phyloP scores from a whole-genome alignment of 2,113 vertebrate genomes.

The Lasiurus cinereus region DNA sequence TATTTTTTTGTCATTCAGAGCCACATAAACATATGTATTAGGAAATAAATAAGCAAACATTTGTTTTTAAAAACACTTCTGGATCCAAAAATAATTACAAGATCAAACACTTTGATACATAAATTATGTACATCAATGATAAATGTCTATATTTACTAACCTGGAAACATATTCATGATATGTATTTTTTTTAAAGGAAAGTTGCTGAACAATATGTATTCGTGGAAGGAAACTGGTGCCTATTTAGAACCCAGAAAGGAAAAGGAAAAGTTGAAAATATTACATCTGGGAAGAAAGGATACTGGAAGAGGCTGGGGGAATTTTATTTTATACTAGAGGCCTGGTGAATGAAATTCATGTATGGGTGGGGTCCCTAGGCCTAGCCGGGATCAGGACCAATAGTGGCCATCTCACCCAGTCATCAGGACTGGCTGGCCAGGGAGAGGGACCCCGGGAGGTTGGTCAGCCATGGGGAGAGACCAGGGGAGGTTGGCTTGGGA shows the following conservation, averaged over 20 bases:
- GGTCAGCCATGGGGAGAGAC: too few relatives aligned
- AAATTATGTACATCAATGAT: conserved; percentile 27
- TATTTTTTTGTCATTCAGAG: conserved; percentile 1
- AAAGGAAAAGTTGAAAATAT: background rate
- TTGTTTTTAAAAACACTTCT: background rate
- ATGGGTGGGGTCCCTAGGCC: too few relatives aligned
- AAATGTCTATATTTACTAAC: conserved; percentile 9
- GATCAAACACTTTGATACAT: background rate
- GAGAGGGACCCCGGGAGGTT: too few relatives aligned
- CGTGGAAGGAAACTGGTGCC: background rate
- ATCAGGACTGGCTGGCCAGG: too few relatives aligned
- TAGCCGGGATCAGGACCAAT: too few relatives aligned
- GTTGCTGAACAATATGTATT: background rate
- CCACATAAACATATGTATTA: background rate
- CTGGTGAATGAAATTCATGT: too few relatives aligned
- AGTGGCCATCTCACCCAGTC: too few relatives aligned
- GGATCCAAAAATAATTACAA: background rate
- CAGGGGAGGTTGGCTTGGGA: too few relatives aligned
- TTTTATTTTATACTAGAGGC: background rate
- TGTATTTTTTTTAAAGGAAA: background rate
- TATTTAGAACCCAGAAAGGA: background rate
- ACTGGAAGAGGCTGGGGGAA: background rate
- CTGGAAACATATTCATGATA: background rate
- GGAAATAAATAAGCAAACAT: background rate
- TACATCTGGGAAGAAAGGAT: background rate